These are phyloP conservation scores for Lysiphlebus fabarum DNA, from an alignment of 1,140 invertebrate genomes.

Conservation along the genomic window DNA sequence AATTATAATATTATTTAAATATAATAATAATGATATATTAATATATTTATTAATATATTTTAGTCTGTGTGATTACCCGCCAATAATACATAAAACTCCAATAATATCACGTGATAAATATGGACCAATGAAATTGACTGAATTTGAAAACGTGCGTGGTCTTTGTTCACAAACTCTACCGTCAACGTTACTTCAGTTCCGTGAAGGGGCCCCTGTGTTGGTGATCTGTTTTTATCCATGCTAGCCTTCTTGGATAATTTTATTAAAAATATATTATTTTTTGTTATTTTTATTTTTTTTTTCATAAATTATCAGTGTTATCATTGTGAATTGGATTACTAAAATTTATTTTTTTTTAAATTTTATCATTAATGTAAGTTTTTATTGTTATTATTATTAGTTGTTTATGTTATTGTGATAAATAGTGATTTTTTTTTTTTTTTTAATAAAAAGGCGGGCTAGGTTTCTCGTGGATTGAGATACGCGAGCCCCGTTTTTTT, in stretches of 20 bases:
- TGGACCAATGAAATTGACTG: slow-evolving; percentile 38
- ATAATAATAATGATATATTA: too few species aligned
- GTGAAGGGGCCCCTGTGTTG: slow-evolving; percentile 53
- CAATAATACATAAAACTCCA: slow-evolving; percentile 25
- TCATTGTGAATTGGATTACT: background rate
- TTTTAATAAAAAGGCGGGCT: slow-evolving; percentile 19
- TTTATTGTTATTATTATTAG: slow-evolving; percentile 1
- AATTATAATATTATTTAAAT: too few species aligned
- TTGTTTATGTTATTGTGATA: slow-evolving; percentile 12
- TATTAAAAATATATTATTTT: too few species aligned
- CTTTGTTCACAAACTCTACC: slow-evolving; percentile 52
- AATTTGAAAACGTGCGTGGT: slow-evolving; percentile 56
- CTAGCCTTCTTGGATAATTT: slow-evolving; percentile 34
- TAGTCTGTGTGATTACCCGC: slow-evolving; percentile 23
- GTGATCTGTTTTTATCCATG: slow-evolving; percentile 49
- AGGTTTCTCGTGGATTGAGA: slow-evolving; percentile 7
- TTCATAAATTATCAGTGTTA: slow-evolving; percentile 9
- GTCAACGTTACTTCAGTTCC: slow-evolving; percentile 53
- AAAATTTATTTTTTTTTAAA: slow-evolving; percentile 3
- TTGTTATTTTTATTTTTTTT: background rate
- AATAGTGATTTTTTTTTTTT: slow-evolving; percentile 13
- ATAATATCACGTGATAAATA: slow-evolving; percentile 40
- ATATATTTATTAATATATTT: slow-evolving; percentile 34
- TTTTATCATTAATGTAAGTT: slow-evolving; percentile 32
- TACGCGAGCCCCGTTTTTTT: slow-evolving; percentile 12